Evolutionary conservation across 2,888 invertebrate genomes (phyloP).

Genomic region (Abscondita cerata): DNA sequence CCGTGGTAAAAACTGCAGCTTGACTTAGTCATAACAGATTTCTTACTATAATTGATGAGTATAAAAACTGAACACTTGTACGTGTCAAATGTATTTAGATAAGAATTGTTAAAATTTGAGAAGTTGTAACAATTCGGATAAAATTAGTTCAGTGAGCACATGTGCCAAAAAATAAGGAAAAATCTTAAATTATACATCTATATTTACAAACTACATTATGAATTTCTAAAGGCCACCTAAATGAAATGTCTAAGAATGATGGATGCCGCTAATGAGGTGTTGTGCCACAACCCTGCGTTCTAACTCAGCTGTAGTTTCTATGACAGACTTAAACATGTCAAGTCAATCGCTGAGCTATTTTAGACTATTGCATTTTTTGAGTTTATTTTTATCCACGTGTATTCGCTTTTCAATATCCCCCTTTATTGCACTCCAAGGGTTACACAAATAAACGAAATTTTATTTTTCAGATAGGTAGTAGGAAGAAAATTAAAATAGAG

Average conservation of each 20-base stretch:
- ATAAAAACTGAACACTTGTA: constrained; percentile 9
- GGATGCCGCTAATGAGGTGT: constrained; percentile 56
- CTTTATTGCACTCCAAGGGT: constrained; percentile 1
- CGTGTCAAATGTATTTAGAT: constrained; percentile 10
- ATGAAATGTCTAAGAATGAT: constrained; percentile 48
- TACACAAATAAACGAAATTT: too few relatives aligned
- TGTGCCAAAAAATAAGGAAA: constrained; percentile 22
- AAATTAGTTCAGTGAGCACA: constrained; percentile 12
- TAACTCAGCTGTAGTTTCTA: constrained; percentile 49
- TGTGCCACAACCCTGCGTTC: constrained; percentile 40
- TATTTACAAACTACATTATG: constrained; percentile 33
- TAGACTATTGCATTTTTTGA: constrained; percentile 49
- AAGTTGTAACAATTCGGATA: constrained; percentile 7
- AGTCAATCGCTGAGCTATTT: constrained; percentile 50
- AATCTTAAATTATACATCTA: constrained; percentile 28
- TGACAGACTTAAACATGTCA: constrained; percentile 50
- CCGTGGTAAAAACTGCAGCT: constrained; percentile 3
- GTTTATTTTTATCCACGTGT: constrained; percentile 39
- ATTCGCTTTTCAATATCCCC: constrained; percentile 10
- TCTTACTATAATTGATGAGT: constrained; percentile 11
- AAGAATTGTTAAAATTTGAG: constrained; percentile 6
- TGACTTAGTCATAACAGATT: constrained; percentile 13
- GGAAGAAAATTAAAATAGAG: too few relatives aligned
- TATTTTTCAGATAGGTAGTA: too few relatives aligned
- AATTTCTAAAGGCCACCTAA: constrained; percentile 31